A percentile compares a stretch with the other conserved stretches of the same genome.
These are phyloP conservation scores for Latrodectus geometricus DNA, from an alignment of 1,140 invertebrate species.

Conservation along the genomic window DNA sequence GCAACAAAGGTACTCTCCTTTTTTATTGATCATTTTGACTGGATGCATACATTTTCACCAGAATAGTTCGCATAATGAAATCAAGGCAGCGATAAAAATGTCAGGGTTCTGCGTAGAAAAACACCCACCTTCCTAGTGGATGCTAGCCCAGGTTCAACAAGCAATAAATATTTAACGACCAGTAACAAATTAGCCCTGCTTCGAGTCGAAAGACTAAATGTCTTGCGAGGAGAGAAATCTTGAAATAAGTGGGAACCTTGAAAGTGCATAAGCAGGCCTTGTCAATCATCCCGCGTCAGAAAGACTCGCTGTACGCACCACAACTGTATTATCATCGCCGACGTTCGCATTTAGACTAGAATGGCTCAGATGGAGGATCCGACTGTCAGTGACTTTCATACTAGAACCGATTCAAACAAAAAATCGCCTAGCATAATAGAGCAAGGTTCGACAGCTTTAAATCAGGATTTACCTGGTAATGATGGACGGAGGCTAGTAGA, in stretches of 20 bases:
- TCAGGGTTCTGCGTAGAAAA: neutral
- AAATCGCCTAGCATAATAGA: neutral
- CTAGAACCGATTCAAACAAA: neutral
- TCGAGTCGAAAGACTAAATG: constrained; percentile 26
- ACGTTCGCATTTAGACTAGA: neutral
- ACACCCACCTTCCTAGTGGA: neutral
- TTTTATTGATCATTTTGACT: constrained; percentile 37
- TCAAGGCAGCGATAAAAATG: constrained; percentile 23
- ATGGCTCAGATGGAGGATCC: constrained; percentile 38
- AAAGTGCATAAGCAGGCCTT: constrained; percentile 34
- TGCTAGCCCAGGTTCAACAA: neutral
- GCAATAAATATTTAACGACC: constrained; percentile 46
- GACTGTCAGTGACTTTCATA: neutral
- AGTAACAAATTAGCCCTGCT: constrained; percentile 34
- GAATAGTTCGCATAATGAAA: constrained; percentile 17
- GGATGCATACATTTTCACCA: constrained; percentile 17
- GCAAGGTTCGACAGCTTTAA: neutral
- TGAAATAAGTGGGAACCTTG: neutral
- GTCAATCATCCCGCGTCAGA: constrained; percentile 44
- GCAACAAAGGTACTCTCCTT: neutral
- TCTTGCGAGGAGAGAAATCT: constrained; percentile 1
- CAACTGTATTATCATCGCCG: constrained; percentile 16
- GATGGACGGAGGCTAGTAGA: constrained; percentile 14
- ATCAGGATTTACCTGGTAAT: constrained; percentile 7
- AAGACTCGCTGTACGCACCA: neutral